These are phyloP conservation scores for Nephrotoma flavescens DNA, from an alignment of 2,888 invertebrate genomes.

Conservation along the genomic window DNA sequence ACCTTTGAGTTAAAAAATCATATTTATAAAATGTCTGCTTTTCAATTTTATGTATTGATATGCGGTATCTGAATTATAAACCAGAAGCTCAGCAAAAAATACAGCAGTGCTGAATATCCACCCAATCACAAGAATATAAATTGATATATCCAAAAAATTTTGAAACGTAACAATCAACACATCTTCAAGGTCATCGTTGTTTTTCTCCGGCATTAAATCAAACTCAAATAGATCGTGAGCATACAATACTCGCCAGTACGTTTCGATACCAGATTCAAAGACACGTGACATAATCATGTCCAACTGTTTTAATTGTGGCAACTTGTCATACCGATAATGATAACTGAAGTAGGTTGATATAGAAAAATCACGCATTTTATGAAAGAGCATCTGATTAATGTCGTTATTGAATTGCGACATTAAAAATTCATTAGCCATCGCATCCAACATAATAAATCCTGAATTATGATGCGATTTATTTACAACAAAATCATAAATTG, in stretches of 20 bases:
- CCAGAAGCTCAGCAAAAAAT: background rate
- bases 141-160: background rate
- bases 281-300: no score
- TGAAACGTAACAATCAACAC: background rate
- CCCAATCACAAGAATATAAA: background rate
- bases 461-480: background rate
- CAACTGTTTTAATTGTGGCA: background rate
- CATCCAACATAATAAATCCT: background rate
- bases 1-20: no score
- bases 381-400: background rate
- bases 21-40: no score
- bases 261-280: background rate
- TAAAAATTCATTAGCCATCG: background rate
- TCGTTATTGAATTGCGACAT: background rate
- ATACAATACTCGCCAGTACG: background rate
- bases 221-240: background rate
- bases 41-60: no score
- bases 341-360: background rate
- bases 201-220: background rate
- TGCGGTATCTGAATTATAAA: no score
- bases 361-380: background rate
- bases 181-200: background rate
- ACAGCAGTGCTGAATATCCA: background rate
- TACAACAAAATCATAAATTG: background rate
- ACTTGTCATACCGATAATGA: background rate